Evolutionary conservation across 2,113 vertebrate species (phyloP).

Genomic region (Crotalus tigris): DNA sequence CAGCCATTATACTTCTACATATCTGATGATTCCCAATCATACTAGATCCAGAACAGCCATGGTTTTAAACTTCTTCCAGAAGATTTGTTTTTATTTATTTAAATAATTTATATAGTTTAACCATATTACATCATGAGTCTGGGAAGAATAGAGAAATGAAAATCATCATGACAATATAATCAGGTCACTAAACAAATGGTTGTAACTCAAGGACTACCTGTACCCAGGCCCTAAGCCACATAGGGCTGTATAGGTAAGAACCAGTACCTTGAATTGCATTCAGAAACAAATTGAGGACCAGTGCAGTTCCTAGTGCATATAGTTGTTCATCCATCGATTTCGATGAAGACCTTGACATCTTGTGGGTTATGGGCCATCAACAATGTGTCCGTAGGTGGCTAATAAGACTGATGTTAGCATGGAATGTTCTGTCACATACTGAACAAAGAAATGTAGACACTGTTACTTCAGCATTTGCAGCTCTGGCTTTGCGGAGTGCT

Average conservation of each 20-base stretch:
- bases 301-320: background rate
- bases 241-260: background rate
- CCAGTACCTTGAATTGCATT: background rate
- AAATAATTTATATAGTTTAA: background rate
- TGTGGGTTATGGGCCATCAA: too few species aligned
- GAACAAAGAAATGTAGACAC: too few species aligned
- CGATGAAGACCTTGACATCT: too few species aligned
- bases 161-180: background rate
- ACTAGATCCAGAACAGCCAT: background rate
- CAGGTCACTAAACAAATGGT: background rate
- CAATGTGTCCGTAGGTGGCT: too few species aligned
- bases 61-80: background rate
- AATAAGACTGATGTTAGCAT: too few species aligned
- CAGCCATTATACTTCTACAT: background rate
- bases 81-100: background rate
- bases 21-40: background rate
- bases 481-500: too few species aligned
- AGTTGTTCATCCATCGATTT: too few species aligned
- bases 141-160: background rate
- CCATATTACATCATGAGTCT: background rate
- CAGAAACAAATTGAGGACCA: background rate
- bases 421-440: too few species aligned
- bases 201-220: background rate
- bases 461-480: too few species aligned
- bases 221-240: background rate